Evolutionary conservation across 2,113 vertebrate genomes (phyloP), one percentile per base, ranked within the genome.

Genomic region (Corythaeola cristata): DNA sequence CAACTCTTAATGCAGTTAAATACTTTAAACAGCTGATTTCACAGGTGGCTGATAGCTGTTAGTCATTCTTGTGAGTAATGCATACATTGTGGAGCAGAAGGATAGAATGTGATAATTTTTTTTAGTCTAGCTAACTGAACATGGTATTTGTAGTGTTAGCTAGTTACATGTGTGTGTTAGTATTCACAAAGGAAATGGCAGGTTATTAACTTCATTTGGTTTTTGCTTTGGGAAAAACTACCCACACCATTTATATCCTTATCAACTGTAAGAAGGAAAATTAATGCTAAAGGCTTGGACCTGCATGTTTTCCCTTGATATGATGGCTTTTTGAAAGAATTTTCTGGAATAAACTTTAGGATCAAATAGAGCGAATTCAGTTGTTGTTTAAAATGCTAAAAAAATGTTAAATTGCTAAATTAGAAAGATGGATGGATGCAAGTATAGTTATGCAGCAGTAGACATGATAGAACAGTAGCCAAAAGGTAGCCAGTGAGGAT

Each of bases 191-290:
- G 56, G 62, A 82, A 91, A 79, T 60, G 27, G 33, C 20, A 81
- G 8, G 28, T 52, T 75, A 53, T 44, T 82, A 89, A 78, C 37
- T 72, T 84, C 1, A 68, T 75, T 74, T 85, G 52, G 5, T 53
- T 85, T 93, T 94, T 87, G 44, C 86, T 86, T 95, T 69, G 81
- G 80, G 76, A 92, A 67, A 73, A 93, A 18, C 37, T 86, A 37
- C 23, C 22, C 45, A 19, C 5, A 55, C 37, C 18, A 44, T 21
- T 90, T 90, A 55, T 0, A 30, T 83, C 39, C 32, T 20, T 80
- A 3, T 67, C 73, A 86, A 59, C 24, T 88, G 24, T 73, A 63
- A 56, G 52, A 80, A 69, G 47, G 64, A 86, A 73, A 93, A 82
- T 68, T 44, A 75, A 18, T 45, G 47, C 17, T 83, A 66, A 81